Evolutionary conservation across 2,797 vertebrate genomes (phyloP).

Genomic region (Acropternis orthonyx): DNA sequence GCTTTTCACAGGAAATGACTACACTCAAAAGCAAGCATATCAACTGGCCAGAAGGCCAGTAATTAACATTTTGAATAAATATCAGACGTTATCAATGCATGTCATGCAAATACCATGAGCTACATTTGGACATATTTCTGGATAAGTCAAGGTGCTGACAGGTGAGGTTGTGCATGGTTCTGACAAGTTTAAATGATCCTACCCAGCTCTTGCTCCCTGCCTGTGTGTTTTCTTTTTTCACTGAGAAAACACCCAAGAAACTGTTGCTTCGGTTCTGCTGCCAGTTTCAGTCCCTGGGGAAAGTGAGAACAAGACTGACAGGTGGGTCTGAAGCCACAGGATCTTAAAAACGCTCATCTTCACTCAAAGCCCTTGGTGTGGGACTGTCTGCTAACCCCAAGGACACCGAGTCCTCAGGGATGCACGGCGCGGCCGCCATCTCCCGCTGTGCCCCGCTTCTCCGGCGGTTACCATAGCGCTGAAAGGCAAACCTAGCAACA

Average conservation of each 20-base stretch:
- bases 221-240: neutral
- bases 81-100: neutral
- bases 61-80: neutral
- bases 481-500: constrained; percentile 62
- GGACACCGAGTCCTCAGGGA: constrained; percentile 1
- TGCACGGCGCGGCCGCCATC: accelerated
- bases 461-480: constrained; percentile 51
- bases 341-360: neutral
- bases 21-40: neutral
- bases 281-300: neutral
- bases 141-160: neutral
- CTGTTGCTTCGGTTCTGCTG: neutral
- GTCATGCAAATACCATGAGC: neutral
- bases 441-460: neutral
- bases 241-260: accelerated
- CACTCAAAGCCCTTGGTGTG: neutral
- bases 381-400: constrained; percentile 7
- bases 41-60: neutral
- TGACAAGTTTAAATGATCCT: neutral
- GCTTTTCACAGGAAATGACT: neutral
- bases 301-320: neutral
- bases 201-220: accelerated
- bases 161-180: accelerated
- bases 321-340: neutral
- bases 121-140: neutral